phyloP scores from a whole-genome alignment of 1,140 invertebrate genomes.

The Cataglyphis hispanica region DNA sequence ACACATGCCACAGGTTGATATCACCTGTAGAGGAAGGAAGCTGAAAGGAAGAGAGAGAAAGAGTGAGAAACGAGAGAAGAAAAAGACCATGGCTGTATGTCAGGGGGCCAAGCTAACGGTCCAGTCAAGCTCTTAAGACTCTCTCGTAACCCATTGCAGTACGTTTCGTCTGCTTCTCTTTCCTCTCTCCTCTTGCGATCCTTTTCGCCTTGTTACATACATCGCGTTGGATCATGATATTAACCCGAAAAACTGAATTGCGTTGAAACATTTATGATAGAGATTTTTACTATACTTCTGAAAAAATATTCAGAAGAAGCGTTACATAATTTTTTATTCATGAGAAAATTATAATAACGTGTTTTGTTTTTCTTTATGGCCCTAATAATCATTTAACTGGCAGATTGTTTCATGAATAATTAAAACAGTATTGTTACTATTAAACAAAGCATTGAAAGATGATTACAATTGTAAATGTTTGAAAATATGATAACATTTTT shows the following conservation, averaged over 20 bases:
- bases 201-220: constrained; percentile 28
- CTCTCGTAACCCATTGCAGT: constrained; percentile 54
- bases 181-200: constrained; percentile 9
- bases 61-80: constrained; percentile 4
- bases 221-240: constrained; percentile 32
- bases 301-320: background rate
- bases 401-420: background rate
- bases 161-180: constrained; percentile 40
- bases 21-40: constrained; percentile 49
- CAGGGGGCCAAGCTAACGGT: constrained; percentile 85
- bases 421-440: background rate
- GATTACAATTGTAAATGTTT: background rate
- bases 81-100: constrained; percentile 77
- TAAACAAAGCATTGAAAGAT: background rate
- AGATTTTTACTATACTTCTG: constrained; percentile 8
- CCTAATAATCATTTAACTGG: background rate
- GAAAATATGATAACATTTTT: background rate
- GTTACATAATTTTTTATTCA: background rate
- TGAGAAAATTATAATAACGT: too few relatives aligned
- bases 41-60: background rate
- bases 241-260: constrained; percentile 18
- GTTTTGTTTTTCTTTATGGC: background rate
- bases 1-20: constrained; percentile 12
- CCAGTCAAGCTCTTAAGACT: constrained; percentile 49
- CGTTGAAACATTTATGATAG: background rate